Evolutionary conservation across 2,113 vertebrate species (phyloP), one percentile per base, ranked within the genome.

Genomic region (Periophthalmus modestus): DNA sequence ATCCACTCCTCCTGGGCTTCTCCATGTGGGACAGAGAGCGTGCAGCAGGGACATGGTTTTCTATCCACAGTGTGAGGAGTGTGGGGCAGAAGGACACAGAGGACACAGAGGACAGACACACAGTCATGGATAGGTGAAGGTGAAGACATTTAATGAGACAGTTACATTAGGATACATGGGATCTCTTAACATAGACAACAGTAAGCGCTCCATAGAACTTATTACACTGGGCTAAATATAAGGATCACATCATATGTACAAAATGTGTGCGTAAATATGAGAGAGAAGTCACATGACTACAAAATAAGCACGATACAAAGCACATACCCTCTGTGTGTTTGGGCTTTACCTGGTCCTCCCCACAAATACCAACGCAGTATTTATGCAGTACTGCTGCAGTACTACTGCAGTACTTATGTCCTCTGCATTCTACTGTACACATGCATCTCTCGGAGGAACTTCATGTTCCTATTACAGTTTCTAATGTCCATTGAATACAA

Each of bases 171-270:
- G 55, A 57, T 57, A 57, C 21, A 57, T 23, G 15, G 15, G 50
- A 52, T 52, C 50, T 52, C 15, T 52, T 52, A 18, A 52, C 39
- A 43, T 43, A 10, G 39, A 18, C 15, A 52, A 18, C 15, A 52
- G 16, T 19, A 52, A 16, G 16, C 15, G 15, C 5, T 16, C 1
- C n/a, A 57, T 57, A 52, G 21, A 57, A 57, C 55, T 23, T 21
- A 57, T 57, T 23, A 23, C 9, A 23, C 55, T 57, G 55, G 55
- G 55, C 21, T 57, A 4, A 57, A 57, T 57, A 57, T 23, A 52
- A 52, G 15, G 55, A 57, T 23, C 55, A 57, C 55, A 57, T 57
- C 55, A 18, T 57, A 57, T 55, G 54, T 57, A 57, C 55, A 57
- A 13, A 57, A 21, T 57, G 21, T 57, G 21, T 57, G 55, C 21